These are phyloP conservation scores for Notothenia rossii DNA, from an alignment of 2,113 vertebrate genomes.

Conservation along the genomic window DNA sequence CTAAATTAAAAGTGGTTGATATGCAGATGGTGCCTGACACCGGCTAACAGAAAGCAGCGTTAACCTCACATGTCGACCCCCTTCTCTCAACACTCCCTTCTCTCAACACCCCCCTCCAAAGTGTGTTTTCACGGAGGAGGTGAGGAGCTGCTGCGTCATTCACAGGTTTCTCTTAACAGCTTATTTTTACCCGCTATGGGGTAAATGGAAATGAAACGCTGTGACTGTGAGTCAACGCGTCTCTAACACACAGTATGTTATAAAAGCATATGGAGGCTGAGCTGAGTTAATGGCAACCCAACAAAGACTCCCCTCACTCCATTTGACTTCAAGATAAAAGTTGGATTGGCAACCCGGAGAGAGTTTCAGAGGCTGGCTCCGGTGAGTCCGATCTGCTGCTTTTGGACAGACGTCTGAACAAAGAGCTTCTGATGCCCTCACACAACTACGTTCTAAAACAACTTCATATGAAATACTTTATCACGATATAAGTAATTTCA, in stretches of 20 bases:
- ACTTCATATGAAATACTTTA: too few relatives aligned
- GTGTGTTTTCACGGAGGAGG: slow-evolving; percentile 44
- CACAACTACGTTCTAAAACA: neutral
- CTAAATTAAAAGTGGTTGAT: slow-evolving; percentile 44
- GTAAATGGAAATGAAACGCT: slow-evolving; percentile 13
- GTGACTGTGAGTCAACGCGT: slow-evolving; percentile 16
- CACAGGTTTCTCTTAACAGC: slow-evolving; percentile 7
- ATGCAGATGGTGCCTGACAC: slow-evolving; percentile 60
- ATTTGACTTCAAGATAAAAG: slow-evolving; percentile 1
- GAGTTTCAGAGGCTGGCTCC: slow-evolving; percentile 37
- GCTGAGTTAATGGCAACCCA: slow-evolving; percentile 13
- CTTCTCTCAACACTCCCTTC: neutral
- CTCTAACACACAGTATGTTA: slow-evolving; percentile 20
- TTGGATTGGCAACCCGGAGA: slow-evolving; percentile 26
- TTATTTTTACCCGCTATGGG: neutral
- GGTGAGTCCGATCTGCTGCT: slow-evolving; percentile 11
- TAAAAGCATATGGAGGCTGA: slow-evolving; percentile 6
- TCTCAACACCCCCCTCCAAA: neutral
- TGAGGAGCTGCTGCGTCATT: slow-evolving; percentile 41
- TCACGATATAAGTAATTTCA: too few relatives aligned
- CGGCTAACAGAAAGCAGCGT: neutral
- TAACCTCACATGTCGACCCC: neutral
- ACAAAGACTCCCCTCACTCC: neutral
- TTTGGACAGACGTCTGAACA: slow-evolving; percentile 8
- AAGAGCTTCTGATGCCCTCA: slow-evolving; percentile 20